phyloP scores from a whole-genome alignment of 1,140 invertebrate species.

The Diploscapter pachys region DNA sequence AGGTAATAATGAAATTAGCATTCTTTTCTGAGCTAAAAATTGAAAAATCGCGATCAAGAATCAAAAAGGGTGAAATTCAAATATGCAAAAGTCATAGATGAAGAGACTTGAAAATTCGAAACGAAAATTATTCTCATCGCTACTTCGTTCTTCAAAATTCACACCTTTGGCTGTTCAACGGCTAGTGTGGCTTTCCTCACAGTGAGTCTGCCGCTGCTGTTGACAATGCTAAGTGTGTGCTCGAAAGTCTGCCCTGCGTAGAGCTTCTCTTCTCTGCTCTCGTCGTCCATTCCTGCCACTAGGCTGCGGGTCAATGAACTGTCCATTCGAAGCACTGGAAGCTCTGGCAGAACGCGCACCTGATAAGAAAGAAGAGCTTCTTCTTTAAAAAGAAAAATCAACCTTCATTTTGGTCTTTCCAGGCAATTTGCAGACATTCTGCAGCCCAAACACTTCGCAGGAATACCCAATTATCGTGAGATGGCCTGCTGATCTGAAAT shows the following conservation, averaged over 20 bases:
- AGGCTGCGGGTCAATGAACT: constrained; percentile 44
- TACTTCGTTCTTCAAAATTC: too few relatives aligned
- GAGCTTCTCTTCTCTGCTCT: constrained; percentile 43
- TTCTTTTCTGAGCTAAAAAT: too few relatives aligned
- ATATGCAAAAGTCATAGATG: too few relatives aligned
- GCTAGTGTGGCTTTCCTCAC: constrained; percentile 46
- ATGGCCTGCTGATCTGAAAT: constrained; percentile 44
- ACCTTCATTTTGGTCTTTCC: neutral
- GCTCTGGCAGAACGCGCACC: constrained; percentile 46
- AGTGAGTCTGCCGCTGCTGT: constrained; percentile 42
- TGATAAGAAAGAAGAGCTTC: neutral
- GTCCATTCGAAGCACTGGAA: constrained; percentile 47
- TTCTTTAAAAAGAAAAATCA: neutral
- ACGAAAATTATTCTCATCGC: too few relatives aligned
- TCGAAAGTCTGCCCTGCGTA: constrained; percentile 25
- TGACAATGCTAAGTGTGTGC: constrained; percentile 44
- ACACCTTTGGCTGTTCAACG: constrained; percentile 50
- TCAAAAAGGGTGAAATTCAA: too few relatives aligned
- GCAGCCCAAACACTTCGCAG: constrained; percentile 52
- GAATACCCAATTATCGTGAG: constrained; percentile 50
- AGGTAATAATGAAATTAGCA: too few relatives aligned
- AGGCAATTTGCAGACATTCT: constrained; percentile 47
- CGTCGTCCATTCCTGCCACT: constrained; percentile 33
- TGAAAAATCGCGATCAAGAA: too few relatives aligned
- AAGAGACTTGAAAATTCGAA: too few relatives aligned